A percentile compares a stretch with the other conserved stretches of the same genome.
Conservation (phyloP, 1,140 invertebrate genomes). For the Drosophila nigromelanica region DNA sequence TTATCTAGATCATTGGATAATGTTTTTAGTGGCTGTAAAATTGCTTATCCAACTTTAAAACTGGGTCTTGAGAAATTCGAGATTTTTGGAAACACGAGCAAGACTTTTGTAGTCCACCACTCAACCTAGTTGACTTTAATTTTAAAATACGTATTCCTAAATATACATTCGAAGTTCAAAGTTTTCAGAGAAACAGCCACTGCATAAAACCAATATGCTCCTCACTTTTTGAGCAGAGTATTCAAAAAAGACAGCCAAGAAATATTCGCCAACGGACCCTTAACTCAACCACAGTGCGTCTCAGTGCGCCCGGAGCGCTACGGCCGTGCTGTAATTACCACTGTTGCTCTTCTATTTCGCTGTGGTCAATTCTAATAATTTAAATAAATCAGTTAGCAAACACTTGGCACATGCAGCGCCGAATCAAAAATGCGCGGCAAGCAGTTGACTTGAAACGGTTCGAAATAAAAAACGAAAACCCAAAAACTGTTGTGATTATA, state of each 20-base stretch:
- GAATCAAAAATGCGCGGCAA: slow-evolving; percentile 1
- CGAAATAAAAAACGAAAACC: not conserved
- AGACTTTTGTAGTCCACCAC: too few species aligned
- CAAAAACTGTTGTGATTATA: slow-evolving; percentile 55
- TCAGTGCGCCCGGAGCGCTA: slow-evolving; percentile 15
- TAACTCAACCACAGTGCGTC: slow-evolving; percentile 7
- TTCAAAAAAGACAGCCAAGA: slow-evolving; percentile 3
- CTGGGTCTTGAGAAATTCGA: too few species aligned
- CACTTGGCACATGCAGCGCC: not conserved
- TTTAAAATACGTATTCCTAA: too few species aligned
- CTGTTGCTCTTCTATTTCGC: not conserved
- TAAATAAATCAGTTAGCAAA: not conserved
- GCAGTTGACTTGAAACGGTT: not conserved
- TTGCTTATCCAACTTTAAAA: too few species aligned
- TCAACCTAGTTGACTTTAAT: too few species aligned
- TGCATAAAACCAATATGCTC: not conserved
- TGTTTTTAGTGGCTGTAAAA: too few species aligned
- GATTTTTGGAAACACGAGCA: too few species aligned
- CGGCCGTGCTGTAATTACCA: slow-evolving; percentile 24
- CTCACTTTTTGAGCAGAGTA: too few species aligned
- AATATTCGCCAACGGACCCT: slow-evolving; percentile 17
- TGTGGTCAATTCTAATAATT: slow-evolving; percentile 6
- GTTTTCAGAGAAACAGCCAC: too few species aligned
- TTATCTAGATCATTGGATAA: too few species aligned
- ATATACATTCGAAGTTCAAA: too few species aligned